Conservation (phyloP, 2,888 invertebrate genomes). For the Hecatera dysodea region DNA sequence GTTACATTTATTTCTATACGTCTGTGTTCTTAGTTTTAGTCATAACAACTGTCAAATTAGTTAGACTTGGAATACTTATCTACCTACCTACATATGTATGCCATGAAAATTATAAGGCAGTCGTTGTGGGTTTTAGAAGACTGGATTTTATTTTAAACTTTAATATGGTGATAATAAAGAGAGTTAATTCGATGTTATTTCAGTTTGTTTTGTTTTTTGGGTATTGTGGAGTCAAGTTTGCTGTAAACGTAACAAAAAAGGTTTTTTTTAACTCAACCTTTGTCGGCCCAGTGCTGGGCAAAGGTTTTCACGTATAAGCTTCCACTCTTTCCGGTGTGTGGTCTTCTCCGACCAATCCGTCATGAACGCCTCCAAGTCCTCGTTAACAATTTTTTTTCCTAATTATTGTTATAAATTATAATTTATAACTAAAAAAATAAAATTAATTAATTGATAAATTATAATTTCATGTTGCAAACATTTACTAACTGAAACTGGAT, state of each 20-base stretch:
- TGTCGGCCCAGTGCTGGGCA: too few species aligned
- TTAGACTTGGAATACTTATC: neutral
- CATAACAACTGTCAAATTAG: neutral
- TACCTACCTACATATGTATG: too few species aligned
- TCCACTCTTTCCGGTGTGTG: too few species aligned
- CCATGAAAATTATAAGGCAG: neutral
- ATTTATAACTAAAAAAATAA: too few species aligned
- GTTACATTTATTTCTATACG: neutral
- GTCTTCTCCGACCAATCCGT: too few species aligned
- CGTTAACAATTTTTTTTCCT: neutral
- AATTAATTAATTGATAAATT: neutral
- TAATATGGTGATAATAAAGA: neutral
- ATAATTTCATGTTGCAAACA: neutral
- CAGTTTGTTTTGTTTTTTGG: neutral
- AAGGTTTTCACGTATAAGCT: too few species aligned
- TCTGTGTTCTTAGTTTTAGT: neutral
- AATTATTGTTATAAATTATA: neutral
- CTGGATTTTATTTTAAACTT: neutral
- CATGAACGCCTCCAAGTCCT: too few species aligned
- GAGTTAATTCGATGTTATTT: neutral
- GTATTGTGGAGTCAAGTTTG: too few species aligned
- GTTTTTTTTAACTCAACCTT: too few species aligned
- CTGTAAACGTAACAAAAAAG: neutral
- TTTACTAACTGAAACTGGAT: neutral
- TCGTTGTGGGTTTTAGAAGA: neutral